Base-by-base conservation (phyloP, 2,797 vertebrate species). In the Semaprochilodus insignis region DNA sequence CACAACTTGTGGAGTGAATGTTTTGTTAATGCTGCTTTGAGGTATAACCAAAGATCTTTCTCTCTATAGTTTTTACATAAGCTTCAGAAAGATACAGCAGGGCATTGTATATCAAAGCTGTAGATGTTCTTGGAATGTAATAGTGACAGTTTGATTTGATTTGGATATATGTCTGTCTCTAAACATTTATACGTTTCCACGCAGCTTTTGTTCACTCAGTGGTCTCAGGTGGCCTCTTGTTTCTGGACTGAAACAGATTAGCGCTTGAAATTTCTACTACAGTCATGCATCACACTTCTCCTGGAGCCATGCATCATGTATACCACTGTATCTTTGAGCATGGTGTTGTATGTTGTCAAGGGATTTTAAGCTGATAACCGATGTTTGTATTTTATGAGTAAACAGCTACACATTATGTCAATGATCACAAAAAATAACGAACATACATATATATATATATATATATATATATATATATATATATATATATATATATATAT, bases 151-250 rank as follows among this genome's bases (percentile, higher is more conserved):
- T 34, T 44, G n/a, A 44, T 40, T 69, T 69, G 34, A 48, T 23
- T 23, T 4, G 21, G 66, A 69, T 36, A 69, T 69, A 44, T 69
- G 66, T 23, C 23, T 25, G 36, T 48, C 66, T 69, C 66, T 69
- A 69, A 69, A n/a, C 66, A 44, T n/a, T 69, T n/a, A 69, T 69
- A 27, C 8, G 44, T 69, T 44, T 69, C 66, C 8, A 40, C 36
- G 36, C 11, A 6, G 34, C 34, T 67, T 34, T 40, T 11, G 34
- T 27, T 40, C 25, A n/a, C 7, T n/a, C 36, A n/a, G 19, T 44
- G 66, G 17, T 69, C 66, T 44, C 19, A 21, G 36, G 4, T 40
- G 19, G 34, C 36, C 2, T 40, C 19, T 69, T 16, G 21, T 19
- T 34, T 21, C 65, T 66, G 65, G 25, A 65, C 25, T 65, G 25